Conservation (phyloP, 2,888 invertebrate species). For the Patella caerulea region DNA sequence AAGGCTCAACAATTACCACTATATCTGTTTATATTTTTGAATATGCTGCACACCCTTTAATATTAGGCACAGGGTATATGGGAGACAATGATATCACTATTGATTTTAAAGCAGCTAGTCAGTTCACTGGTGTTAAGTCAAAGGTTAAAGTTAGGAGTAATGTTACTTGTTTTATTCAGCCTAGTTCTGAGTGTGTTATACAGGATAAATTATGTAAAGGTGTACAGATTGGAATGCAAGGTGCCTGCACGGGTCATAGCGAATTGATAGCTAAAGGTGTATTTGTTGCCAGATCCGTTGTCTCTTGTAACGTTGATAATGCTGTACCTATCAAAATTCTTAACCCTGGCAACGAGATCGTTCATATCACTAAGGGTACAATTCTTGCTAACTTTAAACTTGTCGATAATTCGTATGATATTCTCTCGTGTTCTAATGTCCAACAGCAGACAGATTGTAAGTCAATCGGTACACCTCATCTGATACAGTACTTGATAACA, state of each 20-base stretch:
- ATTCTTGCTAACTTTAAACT: background rate
- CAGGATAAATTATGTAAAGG: background rate
- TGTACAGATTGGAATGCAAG: background rate
- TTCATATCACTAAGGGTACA: background rate
- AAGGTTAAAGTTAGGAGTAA: background rate
- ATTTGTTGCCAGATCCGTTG: background rate
- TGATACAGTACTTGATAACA: background rate
- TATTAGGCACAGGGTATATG: background rate
- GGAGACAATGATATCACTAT: background rate
- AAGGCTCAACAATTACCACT: background rate
- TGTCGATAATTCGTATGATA: background rate
- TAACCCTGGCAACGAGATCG: background rate
- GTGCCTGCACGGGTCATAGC: background rate
- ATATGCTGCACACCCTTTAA: background rate
- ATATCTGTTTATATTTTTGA: background rate
- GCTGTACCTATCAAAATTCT: background rate
- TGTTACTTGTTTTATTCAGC: background rate
- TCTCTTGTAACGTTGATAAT: background rate
- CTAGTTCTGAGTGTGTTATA: background rate
- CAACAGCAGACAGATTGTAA: background rate
- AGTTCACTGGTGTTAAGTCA: background rate
- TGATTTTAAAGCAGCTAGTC: background rate
- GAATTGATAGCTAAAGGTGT: background rate
- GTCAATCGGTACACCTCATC: too few species aligned
- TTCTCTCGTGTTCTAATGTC: background rate